Conservation (phyloP, 1,140 invertebrate genomes). For the Drosophila chauvacae region DNA sequence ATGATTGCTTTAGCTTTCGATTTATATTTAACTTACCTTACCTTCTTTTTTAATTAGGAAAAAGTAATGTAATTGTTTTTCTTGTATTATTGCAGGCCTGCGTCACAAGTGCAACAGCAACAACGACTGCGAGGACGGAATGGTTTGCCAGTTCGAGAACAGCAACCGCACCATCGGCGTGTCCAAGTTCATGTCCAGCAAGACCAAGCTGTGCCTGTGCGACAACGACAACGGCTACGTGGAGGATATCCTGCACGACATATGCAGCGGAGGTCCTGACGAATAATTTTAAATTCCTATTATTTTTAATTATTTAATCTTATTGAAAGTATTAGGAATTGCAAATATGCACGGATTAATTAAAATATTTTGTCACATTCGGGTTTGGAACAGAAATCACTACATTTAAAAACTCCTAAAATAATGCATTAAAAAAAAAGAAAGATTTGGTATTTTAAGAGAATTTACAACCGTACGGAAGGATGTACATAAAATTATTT, state of each 20-base stretch:
- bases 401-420: no score
- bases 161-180: constrained; percentile 85
- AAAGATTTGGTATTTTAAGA: no score
- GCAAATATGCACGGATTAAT: no score
- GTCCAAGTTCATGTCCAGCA: constrained; percentile 74
- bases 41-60: no score
- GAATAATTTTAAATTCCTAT: not conserved
- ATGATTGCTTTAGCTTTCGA: not conserved
- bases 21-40: not conserved
- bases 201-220: constrained; percentile 86
- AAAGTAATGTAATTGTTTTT: not conserved
- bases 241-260: constrained; percentile 85
- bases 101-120: constrained; percentile 86
- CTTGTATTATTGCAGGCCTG: constrained; percentile 81
- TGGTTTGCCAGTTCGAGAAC: constrained; percentile 86
- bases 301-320: not conserved
- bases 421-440: no score
- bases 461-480: no score
- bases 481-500: no score
- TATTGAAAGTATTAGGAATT: no score
- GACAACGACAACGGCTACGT: constrained; percentile 86
- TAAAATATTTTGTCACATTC: no score
- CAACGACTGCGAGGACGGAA: constrained; percentile 86
- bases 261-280: constrained; percentile 85
- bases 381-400: no score